A percentile compares a stretch with the other conserved stretches of the same genome.
phyloP scores from a whole-genome alignment of 2,888 invertebrate genomes.

The Drosophila trichaetosa region DNA sequence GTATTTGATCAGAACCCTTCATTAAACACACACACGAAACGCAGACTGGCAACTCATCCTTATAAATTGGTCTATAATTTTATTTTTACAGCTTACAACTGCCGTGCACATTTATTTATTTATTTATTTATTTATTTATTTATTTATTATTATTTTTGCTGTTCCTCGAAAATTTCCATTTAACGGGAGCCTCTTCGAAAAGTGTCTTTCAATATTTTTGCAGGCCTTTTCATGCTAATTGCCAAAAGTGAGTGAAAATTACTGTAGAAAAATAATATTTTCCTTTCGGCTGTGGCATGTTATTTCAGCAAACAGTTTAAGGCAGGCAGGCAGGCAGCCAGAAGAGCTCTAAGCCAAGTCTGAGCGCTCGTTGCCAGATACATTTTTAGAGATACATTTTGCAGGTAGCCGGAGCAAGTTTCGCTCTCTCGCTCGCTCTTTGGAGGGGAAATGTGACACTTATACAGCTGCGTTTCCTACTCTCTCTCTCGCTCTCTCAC shows the following conservation, averaged over 20 bases:
- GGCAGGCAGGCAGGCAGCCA: not conserved
- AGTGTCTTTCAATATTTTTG: conserved; percentile 51
- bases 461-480: conserved; percentile 40
- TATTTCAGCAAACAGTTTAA: conserved; percentile 76
- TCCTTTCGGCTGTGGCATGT: conserved; percentile 48
- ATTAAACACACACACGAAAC: conserved; percentile 73
- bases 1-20: conserved; percentile 67
- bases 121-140: conserved; percentile 24
- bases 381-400: conserved; percentile 13
- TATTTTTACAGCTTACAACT: conserved; percentile 75
- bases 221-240: conserved; percentile 67
- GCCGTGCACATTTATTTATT: not conserved
- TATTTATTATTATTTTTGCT: conserved; percentile 43
- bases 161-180: conserved; percentile 16
- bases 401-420: conserved; percentile 40
- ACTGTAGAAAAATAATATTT: conserved; percentile 58
- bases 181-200: conserved; percentile 37
- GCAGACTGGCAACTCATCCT: conserved; percentile 73
- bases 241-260: conserved; percentile 65
- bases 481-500: conserved; percentile 48
- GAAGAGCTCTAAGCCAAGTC: conserved; percentile 50
- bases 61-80: conserved; percentile 83
- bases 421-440: conserved; percentile 6
- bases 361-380: conserved; percentile 46
- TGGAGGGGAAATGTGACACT: conserved; percentile 67